A percentile compares a stretch with the other conserved stretches of the same genome.
Conservation (phyloP, 2,888 invertebrate species). For the Dinocampus coccinellae region DNA sequence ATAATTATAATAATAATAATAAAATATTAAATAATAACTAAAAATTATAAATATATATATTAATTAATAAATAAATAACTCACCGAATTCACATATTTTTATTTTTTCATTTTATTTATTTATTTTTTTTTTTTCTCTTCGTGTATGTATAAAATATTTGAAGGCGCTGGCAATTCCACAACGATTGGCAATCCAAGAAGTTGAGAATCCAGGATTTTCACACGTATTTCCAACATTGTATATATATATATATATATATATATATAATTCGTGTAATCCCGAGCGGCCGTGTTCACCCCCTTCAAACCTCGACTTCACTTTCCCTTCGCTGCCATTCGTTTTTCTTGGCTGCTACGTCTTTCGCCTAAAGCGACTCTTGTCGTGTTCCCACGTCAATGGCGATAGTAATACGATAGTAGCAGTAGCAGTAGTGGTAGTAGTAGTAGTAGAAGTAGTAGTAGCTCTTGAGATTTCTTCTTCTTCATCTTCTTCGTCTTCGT, state of each 20-base stretch:
- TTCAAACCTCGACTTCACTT: slow-evolving; percentile 29
- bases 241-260: no score
- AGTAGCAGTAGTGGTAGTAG: no score
- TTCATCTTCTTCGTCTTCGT: slow-evolving; percentile 42
- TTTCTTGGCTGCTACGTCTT: not conserved
- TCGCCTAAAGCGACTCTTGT: slow-evolving; percentile 19
- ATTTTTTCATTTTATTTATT: no score
- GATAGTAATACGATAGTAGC: no score
- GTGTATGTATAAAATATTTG: not conserved
- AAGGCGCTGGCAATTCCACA: not conserved
- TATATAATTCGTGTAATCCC: slow-evolving; percentile 56
- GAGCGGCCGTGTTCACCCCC: slow-evolving; percentile 41
- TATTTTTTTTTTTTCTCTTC: not conserved
- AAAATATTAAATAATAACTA: not conserved
- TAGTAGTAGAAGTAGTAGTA: slow-evolving; percentile 19
- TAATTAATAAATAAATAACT: not conserved
- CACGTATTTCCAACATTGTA: slow-evolving; percentile 54
- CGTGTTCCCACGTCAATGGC: slow-evolving; percentile 25
- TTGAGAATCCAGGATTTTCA: slow-evolving; percentile 54
- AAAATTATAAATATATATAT: not conserved
- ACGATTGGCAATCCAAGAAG: slow-evolving; percentile 33
- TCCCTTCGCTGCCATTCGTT: slow-evolving; percentile 4
- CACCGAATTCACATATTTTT: not conserved
- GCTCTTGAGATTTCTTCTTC: slow-evolving; percentile 57
- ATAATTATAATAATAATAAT: no score